These are phyloP conservation scores for Malthinus seriepunctatus DNA, from an alignment of 2,888 invertebrate genomes.

Conservation along the genomic window DNA sequence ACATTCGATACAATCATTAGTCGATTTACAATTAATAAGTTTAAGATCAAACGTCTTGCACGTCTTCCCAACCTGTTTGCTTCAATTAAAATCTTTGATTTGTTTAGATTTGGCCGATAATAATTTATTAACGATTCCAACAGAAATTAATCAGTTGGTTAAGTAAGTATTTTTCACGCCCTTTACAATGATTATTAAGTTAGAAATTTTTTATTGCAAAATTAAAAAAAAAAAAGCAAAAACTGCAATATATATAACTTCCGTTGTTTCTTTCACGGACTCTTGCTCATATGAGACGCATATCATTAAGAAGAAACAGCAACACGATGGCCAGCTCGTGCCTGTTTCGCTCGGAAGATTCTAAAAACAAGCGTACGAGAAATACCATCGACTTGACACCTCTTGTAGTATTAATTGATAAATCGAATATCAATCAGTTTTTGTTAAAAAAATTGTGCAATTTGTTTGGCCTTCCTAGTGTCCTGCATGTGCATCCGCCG, in stretches of 20 bases:
- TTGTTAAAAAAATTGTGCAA: slow-evolving; percentile 19
- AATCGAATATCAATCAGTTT: slow-evolving; percentile 7
- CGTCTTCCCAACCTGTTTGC: slow-evolving; percentile 63
- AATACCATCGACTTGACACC: slow-evolving; percentile 20
- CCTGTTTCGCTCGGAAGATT: slow-evolving; percentile 36
- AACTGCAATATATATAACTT: slow-evolving; percentile 43
- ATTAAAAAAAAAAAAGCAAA: slow-evolving; percentile 35
- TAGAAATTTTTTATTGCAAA: slow-evolving; percentile 8
- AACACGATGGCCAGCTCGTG: slow-evolving; percentile 45
- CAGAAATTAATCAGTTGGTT: slow-evolving; percentile 63
- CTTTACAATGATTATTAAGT: background rate
- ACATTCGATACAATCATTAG: slow-evolving; percentile 48
- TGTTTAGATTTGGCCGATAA: slow-evolving; percentile 73
- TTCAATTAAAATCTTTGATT: slow-evolving; percentile 63
- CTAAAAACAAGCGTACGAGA: slow-evolving; percentile 22
- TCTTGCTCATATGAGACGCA: slow-evolving; percentile 45
- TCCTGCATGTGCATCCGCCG: slow-evolving; percentile 53
- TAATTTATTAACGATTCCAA: slow-evolving; percentile 64
- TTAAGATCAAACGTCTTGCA: slow-evolving; percentile 62
- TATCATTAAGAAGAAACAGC: slow-evolving; percentile 34
- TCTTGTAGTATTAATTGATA: slow-evolving; percentile 12
- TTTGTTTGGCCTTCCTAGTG: slow-evolving; percentile 45
- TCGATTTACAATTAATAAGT: slow-evolving; percentile 51
- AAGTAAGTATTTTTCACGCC: slow-evolving; percentile 57
- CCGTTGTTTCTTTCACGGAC: slow-evolving; percentile 43